Evolutionary conservation across 2,113 vertebrate species (phyloP).

Genomic region (Phoxinus phoxinus): DNA sequence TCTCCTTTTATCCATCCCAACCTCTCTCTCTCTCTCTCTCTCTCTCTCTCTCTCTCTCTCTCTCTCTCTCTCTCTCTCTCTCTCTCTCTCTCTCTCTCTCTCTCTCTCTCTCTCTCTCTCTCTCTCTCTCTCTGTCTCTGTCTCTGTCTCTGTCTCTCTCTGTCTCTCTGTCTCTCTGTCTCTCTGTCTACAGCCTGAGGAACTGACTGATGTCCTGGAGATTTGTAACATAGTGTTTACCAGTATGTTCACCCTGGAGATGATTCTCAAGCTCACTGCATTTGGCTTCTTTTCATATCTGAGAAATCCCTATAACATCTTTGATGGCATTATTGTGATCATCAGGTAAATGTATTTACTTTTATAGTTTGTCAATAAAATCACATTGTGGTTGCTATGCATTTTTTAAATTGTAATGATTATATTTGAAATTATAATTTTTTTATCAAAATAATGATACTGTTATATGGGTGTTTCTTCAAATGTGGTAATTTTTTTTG

Average conservation of each 20-base stretch:
- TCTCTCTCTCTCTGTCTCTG: neutral
- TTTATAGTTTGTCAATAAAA: neutral
- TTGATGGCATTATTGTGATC: conserved; percentile 97
- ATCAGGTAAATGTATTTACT: conserved; percentile 84
- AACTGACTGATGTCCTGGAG: conserved; percentile 95
- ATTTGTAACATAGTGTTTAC: conserved; percentile 99
- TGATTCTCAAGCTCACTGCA: conserved; percentile 95
- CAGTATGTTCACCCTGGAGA: conserved; percentile 98
- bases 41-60: conserved; percentile 5
- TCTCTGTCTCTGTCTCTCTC: neutral
- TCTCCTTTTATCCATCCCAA: neutral
- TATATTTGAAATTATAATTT: too few relatives aligned
- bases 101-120: conserved; percentile 2
- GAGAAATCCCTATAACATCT: conserved; percentile 97
- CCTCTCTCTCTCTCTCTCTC: neutral
- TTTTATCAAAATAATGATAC: too few relatives aligned
- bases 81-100: neutral
- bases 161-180: conserved; percentile 9
- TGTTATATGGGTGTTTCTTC: too few relatives aligned
- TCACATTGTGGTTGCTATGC: too few relatives aligned
- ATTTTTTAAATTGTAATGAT: too few relatives aligned
- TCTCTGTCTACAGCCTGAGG: conserved; percentile 82
- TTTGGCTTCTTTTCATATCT: conserved; percentile 96
- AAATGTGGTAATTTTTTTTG: neutral
- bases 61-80: neutral